Percentiles rank a stretch among this genome's conserved stretches.
These are phyloP conservation scores for Orgyia antiqua DNA, from an alignment of 2,888 invertebrate species.

Conservation along the genomic window DNA sequence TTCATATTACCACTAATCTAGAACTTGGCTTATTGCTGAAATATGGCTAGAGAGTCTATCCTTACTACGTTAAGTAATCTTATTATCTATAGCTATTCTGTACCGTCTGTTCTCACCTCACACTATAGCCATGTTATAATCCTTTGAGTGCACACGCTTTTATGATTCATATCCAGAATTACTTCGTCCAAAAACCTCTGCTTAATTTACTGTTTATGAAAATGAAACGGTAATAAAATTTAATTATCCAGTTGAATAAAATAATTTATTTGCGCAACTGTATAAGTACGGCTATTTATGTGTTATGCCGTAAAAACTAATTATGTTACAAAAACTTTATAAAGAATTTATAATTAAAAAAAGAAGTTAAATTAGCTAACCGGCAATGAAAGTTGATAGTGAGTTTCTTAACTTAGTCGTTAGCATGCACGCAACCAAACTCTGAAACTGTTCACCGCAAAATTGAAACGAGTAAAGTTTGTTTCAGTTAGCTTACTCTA, in stretches of 20 bases:
- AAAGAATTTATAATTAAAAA: conserved; percentile 39
- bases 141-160: background rate
- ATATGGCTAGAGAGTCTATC: conserved; percentile 1
- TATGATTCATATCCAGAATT: background rate
- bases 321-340: conserved; percentile 9
- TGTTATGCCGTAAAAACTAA: conserved; percentile 12
- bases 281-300: conserved; percentile 8
- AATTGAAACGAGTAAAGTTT: conserved; percentile 78
- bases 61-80: too few species aligned
- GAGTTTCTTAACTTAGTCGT: conserved; percentile 53
- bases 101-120: too few species aligned
- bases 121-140: background rate
- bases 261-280: conserved; percentile 5
- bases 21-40: background rate
- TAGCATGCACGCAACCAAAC: conserved; percentile 58
- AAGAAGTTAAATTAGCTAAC: conserved; percentile 47
- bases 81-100: too few species aligned
- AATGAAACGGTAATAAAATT: conserved; percentile 4
- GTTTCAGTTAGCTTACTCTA: conserved; percentile 64
- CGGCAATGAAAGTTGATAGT: conserved; percentile 48
- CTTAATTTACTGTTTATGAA: conserved; percentile 1
- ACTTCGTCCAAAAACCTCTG: background rate
- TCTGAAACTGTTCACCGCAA: conserved; percentile 58
- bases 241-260: conserved; percentile 4
- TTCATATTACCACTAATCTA: too few species aligned